Conservation (phyloP, 2,113 vertebrate genomes). For the Muntiacus reevesi region DNA sequence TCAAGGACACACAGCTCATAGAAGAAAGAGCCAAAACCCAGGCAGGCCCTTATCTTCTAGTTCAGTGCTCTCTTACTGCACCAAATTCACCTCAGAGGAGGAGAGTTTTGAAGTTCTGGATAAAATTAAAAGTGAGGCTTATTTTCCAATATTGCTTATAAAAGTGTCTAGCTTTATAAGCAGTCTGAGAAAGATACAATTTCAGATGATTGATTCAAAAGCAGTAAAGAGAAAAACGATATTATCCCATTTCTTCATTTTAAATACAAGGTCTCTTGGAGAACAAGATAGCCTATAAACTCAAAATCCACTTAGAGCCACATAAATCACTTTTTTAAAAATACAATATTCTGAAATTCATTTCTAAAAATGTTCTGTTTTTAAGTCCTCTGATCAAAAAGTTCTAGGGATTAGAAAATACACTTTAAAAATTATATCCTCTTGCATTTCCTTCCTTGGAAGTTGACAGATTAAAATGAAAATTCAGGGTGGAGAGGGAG, state of each 20-base stretch:
- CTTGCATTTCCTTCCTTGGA: not conserved
- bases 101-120: not conserved
- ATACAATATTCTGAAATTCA: not conserved
- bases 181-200: not conserved
- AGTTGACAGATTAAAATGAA: not conserved
- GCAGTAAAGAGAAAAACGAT: not conserved
- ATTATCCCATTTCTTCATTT: not conserved
- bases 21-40: not conserved
- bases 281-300: not conserved
- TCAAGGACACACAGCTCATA: not conserved
- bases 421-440: not conserved
- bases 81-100: not conserved
- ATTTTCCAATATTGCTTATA: not conserved
- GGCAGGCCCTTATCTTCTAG: not conserved
- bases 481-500: too few relatives aligned
- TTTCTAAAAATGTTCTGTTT: not conserved
- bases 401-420: not conserved
- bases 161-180: not conserved
- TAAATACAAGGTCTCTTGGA: not conserved
- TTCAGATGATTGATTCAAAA: not conserved
- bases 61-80: not conserved
- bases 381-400: not conserved
- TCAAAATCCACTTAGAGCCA: not conserved
- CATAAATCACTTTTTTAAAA: not conserved
- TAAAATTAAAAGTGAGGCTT: not conserved